A percentile compares a stretch with the other conserved stretches of the same genome.
phyloP scores from a whole-genome alignment of 2,113 vertebrate species.

The Dicentrarchus labrax region DNA sequence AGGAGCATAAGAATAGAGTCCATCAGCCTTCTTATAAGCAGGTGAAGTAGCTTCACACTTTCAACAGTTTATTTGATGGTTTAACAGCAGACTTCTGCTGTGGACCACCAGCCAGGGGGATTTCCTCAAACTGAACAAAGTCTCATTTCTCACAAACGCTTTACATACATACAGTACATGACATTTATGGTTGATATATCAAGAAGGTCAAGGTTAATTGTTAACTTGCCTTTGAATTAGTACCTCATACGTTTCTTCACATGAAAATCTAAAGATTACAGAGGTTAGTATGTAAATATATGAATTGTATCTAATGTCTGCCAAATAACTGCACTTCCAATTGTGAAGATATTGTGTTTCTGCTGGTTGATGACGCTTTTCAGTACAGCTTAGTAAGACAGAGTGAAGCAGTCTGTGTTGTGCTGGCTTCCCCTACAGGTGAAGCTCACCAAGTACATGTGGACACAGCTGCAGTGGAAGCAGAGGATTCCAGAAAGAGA shows the following conservation, averaged over 20 bases:
- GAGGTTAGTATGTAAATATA: too few species aligned
- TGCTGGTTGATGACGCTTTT: too few species aligned
- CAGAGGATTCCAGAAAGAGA: slow-evolving; percentile 73
- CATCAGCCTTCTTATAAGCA: not conserved
- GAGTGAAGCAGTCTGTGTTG: slow-evolving; percentile 12
- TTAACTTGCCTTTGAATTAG: not conserved
- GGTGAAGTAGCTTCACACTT: not conserved
- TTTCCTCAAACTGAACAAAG: slow-evolving; percentile 30
- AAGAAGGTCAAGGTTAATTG: not conserved
- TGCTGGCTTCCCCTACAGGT: slow-evolving; percentile 9
- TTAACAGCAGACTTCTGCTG: slow-evolving; percentile 20
- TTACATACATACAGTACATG: not conserved
- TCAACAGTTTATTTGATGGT: not conserved
- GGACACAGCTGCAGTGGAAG: slow-evolving; percentile 32
- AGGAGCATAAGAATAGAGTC: not conserved
- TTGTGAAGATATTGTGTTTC: too few species aligned
- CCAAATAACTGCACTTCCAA: too few species aligned
- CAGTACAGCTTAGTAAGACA: not conserved
- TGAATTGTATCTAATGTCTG: too few species aligned
- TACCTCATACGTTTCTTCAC: not conserved
- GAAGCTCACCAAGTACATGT: slow-evolving; percentile 44
- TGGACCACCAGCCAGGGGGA: slow-evolving; percentile 31
- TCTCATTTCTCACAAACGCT: slow-evolving; percentile 29
- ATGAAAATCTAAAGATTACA: too few species aligned
- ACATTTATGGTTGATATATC: not conserved